Evolutionary conservation across 2,113 vertebrate genomes (phyloP), one percentile per base, ranked within the genome.

Genomic region (Nibea coibor): DNA sequence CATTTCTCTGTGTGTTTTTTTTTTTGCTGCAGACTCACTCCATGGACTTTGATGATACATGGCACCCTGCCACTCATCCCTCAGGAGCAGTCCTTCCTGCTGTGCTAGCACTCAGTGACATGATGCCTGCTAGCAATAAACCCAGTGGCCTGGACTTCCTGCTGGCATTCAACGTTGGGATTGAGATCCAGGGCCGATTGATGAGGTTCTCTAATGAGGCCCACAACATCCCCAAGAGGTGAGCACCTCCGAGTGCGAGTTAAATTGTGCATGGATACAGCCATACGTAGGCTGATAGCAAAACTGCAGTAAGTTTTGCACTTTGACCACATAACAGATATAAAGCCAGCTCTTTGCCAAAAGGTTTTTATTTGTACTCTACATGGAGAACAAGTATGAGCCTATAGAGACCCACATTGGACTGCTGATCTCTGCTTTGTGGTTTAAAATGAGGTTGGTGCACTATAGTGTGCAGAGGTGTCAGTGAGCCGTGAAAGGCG

Each of bases 41-140:
- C 45, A 97, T 97, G 97, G 97, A 97, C 87, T 97, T 97, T 47
- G 97, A 97, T 16, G 97, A 97, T 69, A 97, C 96, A 6, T 97
- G 96, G 96, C 96, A 97, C 80, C 96, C 97, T 28, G 96, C 97
- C 78, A 97, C 97, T 22, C 97, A 97, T 39, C 97, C 96, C 0
- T 97, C 96, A 0, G 97, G 97, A 8, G 96, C 96, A 0, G 94
- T 98, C 0, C 93, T 97, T 45, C 96, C 96, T 0, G 96, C 96
- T 81, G 93, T 97, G 48, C 82, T 97, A 69, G 96, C 97, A 10
- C 92, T 96, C 82, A 94, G 95, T 65, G 95, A 97, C 87, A 96
- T 97, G 95, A 72, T 97, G 53, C 94, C 96, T 65, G 75, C 83
- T 0, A 87, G 79, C 87, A 89, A 88, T 75, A 96, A 96, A 89